A percentile compares a stretch with the other conserved stretches of the same genome.
Evolutionary conservation across 2,888 invertebrate species (phyloP).

Genomic region (Lepidonotus clava): DNA sequence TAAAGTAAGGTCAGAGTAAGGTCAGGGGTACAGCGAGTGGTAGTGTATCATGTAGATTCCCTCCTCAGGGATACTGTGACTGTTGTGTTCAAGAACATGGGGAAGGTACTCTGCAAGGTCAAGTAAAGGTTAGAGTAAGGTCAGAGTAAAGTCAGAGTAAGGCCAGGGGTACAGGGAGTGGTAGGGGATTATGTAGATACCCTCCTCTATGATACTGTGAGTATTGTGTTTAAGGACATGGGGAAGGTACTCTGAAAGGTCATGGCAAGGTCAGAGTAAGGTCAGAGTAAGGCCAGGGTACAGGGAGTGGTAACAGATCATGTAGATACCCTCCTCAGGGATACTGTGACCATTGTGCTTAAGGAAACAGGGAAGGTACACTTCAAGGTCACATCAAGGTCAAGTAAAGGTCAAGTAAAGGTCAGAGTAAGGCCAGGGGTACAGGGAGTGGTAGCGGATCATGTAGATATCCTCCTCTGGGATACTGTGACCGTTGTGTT

Average conservation of each 20-base stretch:
- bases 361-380: conserved; percentile 82
- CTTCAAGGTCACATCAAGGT: conserved; percentile 61
- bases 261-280: neutral
- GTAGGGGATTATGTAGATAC: conserved; percentile 93
- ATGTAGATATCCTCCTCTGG: conserved; percentile 93
- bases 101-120: neutral
- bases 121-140: neutral
- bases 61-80: conserved; percentile 82
- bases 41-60: conserved; percentile 94
- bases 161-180: conserved; percentile 98
- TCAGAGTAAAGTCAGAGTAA: neutral
- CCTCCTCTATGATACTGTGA: conserved; percentile 90
- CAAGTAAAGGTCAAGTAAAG: neutral
- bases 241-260: conserved; percentile 76
- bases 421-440: conserved; percentile 89
- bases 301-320: conserved; percentile 97
- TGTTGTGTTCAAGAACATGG: neutral
- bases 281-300: conserved; percentile 85
- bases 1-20: neutral
- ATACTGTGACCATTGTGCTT: conserved; percentile 88
- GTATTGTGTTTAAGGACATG: conserved; percentile 86
- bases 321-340: conserved; percentile 91
- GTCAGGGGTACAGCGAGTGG: conserved; percentile 99
- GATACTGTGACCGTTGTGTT: conserved; percentile 87
- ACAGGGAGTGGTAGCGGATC: conserved; percentile 97